Evolutionary conservation across 1,140 invertebrate genomes (phyloP).

Genomic region (fruit fly (Drosophila melanogaster)): Release_6_plus_ISO1_MT NT_033777.3:20053001-20053500

Average conservation of each 20-base stretch:
- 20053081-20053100: too few species aligned
- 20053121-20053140: too few species aligned
- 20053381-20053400: slow-evolving; percentile 13
- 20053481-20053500: slow-evolving; percentile 45
- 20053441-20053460: neutral
- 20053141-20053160: too few species aligned
- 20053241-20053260: neutral
- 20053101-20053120: too few species aligned
- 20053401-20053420: slow-evolving; percentile 7
- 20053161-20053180: too few species aligned
- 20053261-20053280: neutral
- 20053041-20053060: neutral
- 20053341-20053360: neutral
- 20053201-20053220: too few species aligned
- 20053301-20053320: neutral
- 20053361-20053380: neutral
- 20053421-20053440: slow-evolving; percentile 1
- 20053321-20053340: neutral
- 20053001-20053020: slow-evolving; percentile 2
- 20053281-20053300: neutral
- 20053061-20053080: neutral
- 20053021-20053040: neutral
- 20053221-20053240: neutral
- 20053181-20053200: too few species aligned
- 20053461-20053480: slow-evolving; percentile 23